Percentiles rank a stretch among this genome's conserved stretches.
Evolutionary conservation across 2,113 vertebrate genomes (phyloP).

Genomic region (Plestiodon gilberti): DNA sequence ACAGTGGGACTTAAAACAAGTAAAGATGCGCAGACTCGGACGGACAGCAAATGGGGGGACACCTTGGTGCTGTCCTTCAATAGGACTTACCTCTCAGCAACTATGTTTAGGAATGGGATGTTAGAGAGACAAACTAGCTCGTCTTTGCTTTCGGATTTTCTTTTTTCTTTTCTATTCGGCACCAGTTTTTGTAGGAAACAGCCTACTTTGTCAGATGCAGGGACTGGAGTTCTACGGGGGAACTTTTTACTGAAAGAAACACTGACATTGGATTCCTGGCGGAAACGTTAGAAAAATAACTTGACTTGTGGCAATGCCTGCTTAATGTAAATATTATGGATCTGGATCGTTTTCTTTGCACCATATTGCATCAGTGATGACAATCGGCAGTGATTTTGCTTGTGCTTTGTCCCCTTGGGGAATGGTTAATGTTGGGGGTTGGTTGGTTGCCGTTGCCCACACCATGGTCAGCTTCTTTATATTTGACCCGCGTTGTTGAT

Average conservation of each 20-base stretch:
- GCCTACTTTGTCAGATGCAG: not conserved
- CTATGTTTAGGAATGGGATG: not conserved
- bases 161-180: no score
- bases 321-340: not conserved
- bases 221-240: no score
- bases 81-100: not conserved
- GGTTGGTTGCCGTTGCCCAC: not conserved
- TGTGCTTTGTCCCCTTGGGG: not conserved
- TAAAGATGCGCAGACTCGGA: not conserved
- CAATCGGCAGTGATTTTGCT: not conserved
- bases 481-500: not conserved
- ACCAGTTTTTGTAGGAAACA: not conserved
- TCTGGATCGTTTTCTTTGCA: not conserved
- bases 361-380: not conserved
- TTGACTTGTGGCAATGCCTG: not conserved
- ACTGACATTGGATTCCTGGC: not conserved
- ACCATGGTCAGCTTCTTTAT: not conserved
- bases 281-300: not conserved
- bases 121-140: not conserved
- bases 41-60: not conserved
- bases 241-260: not conserved
- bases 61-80: not conserved
- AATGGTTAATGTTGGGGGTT: not conserved
- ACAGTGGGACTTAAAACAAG: not conserved
- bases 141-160: not conserved